These are phyloP conservation scores for Myotis brandtii DNA, from an alignment of 2,113 vertebrate species.

Conservation along the genomic window DNA sequence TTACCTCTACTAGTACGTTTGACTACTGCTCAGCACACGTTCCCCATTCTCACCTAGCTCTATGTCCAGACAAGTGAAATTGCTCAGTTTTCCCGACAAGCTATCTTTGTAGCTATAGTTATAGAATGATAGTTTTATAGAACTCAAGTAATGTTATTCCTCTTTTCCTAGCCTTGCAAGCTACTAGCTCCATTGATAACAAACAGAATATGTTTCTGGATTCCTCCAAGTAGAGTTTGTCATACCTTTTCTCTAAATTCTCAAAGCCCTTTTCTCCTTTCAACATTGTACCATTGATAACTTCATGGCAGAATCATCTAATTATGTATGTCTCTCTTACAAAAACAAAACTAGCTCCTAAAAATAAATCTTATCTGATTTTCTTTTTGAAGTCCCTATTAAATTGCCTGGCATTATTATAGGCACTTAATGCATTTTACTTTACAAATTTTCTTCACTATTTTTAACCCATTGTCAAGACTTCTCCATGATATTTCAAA, in stretches of 20 bases:
- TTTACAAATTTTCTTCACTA: neutral
- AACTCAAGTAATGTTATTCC: neutral
- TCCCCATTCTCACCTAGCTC: neutral
- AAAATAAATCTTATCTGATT: neutral
- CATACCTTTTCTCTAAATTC: neutral
- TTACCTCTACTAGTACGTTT: neutral
- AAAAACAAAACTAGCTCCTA: neutral
- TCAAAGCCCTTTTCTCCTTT: neutral
- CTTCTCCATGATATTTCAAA: neutral
- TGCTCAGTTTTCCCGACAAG: neutral
- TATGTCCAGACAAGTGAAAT: neutral
- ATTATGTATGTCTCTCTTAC: neutral
- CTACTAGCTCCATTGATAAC: neutral
- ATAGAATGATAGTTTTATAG: neutral
- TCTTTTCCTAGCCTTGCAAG: neutral
- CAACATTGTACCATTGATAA: neutral
- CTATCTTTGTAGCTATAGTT: neutral
- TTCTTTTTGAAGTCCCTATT: neutral
- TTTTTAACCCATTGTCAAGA: neutral
- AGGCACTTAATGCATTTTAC: neutral
- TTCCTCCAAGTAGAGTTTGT: neutral
- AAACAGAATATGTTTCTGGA: neutral
- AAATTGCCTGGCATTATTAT: neutral
- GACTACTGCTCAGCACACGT: neutral
- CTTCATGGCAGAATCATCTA: neutral